These are phyloP conservation scores for Leptopilina drosophilae DNA, from an alignment of 2,888 invertebrate species.

Conservation along the genomic window DNA sequence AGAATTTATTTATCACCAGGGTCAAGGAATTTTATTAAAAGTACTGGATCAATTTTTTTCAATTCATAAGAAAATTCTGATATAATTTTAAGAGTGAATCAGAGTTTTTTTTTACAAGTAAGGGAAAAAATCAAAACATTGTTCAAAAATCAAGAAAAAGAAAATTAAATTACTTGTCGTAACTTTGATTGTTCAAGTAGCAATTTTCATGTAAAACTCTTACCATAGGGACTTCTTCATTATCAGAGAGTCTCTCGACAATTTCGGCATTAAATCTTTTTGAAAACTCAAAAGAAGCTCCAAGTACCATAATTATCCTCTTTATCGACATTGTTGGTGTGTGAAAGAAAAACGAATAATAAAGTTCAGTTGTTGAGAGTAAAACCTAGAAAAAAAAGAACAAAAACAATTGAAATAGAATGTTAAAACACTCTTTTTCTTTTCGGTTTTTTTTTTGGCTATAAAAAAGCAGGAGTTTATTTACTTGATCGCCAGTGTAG, in stretches of 20 bases:
- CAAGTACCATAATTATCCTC: slow-evolving; percentile 96
- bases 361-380: slow-evolving; percentile 97
- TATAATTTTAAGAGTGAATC: too few relatives aligned
- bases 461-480: slow-evolving; percentile 45
- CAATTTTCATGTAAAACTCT: slow-evolving; percentile 62
- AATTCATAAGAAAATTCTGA: too few relatives aligned
- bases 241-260: slow-evolving; percentile 93
- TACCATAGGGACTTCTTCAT: slow-evolving; percentile 95
- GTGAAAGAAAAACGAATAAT: slow-evolving; percentile 96
- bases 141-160: too few relatives aligned
- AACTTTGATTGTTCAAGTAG: neutral
- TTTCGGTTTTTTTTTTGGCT: neutral
- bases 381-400: slow-evolving; percentile 81
- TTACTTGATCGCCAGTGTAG: slow-evolving; percentile 95
- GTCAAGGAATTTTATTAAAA: too few relatives aligned
- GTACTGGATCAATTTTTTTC: too few relatives aligned
- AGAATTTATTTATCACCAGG: too few relatives aligned
- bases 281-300: slow-evolving; percentile 97
- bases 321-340: slow-evolving; percentile 97
- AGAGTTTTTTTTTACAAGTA: too few relatives aligned
- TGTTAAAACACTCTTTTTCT: neutral
- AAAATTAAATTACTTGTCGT: too few relatives aligned
- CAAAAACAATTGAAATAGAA: neutral
- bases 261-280: slow-evolving; percentile 96
- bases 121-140: too few relatives aligned